Evolutionary conservation across 2,888 invertebrate species (phyloP), one percentile per base, ranked within the genome.

Genomic region (Azorinus chamasolen): DNA sequence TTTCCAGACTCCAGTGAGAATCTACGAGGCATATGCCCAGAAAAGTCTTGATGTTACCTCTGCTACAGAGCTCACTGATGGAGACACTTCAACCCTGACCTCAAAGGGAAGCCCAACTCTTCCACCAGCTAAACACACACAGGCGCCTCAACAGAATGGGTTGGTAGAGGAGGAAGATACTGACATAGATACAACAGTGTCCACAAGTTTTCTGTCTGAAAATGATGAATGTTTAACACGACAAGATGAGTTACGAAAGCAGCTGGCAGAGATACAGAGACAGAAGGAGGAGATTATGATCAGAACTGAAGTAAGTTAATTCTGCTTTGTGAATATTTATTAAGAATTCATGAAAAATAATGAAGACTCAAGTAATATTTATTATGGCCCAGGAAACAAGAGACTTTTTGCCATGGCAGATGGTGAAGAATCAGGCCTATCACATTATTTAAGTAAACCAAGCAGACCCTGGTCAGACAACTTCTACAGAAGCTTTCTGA

Each of bases 241-340:
- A 24, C 87, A 88, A 61, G 69, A 77, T 12, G 87, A 88, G 55
- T 64, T 89, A 6, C 59, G 79, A 39, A 50, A 78, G 5, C 89
- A 89, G 58, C 70, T 89, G 43, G 79, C 78, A n/a, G 89, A 88
- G 32, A 87, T 88, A 24, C 87, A 89, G 74, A 64, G 76, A 50
- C 88, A 89, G 82, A 88, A 89, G 65, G 87, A 88, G 25, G 85
- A 87, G 22, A 88, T 89, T 37, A 72, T 88, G 32, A 77, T 77
- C 27, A 72, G 80, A 16, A 88, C 88, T 78, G 77, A 87, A 51
- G 78, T 73, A 68, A 48, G n/a, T 18, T 45, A 5, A 8, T 45
- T 4, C 14, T 45, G 20, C 41, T 41, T 41, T 41, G n/a, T n/a
- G n/a, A n/a, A n/a, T n/a, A n/a, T n/a, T n/a, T n/a, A n/a, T n/a